These are phyloP conservation scores for Aporrectodea caliginosa DNA, from an alignment of 1,140 invertebrate genomes.

Conservation along the genomic window DNA sequence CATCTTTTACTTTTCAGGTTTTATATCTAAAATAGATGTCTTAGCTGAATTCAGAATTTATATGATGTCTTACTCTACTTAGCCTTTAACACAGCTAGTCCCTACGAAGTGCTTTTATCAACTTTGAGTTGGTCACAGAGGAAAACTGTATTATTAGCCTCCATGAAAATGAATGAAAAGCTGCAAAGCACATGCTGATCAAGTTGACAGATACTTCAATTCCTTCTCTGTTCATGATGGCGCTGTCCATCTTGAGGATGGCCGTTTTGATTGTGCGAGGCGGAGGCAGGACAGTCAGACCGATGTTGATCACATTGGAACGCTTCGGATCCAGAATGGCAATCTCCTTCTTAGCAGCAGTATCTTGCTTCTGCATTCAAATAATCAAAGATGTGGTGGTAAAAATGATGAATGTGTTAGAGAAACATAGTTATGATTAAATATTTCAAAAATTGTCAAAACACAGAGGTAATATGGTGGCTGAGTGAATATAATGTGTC, in stretches of 20 bases:
- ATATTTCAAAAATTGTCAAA: not conserved
- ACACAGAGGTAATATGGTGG: not conserved
- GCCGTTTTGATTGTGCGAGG: slow-evolving; percentile 92
- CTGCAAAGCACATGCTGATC: no score
- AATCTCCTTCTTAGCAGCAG: slow-evolving; percentile 90
- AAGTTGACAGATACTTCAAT: no score
- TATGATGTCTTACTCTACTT: no score
- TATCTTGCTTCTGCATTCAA: slow-evolving; percentile 74
- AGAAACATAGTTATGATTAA: no score
- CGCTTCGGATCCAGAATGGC: slow-evolving; percentile 95
- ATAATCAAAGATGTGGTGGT: not conserved
- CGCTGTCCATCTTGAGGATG: slow-evolving; percentile 98
- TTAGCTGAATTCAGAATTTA: no score
- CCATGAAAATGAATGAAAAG: no score
- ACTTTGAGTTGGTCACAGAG: not conserved
- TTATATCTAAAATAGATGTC: no score
- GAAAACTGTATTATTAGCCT: not conserved
- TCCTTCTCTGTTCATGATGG: slow-evolving; percentile 95
- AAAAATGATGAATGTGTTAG: no score
- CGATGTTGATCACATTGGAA: slow-evolving; percentile 99
- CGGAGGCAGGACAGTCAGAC: slow-evolving; percentile 97
- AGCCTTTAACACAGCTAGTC: no score
- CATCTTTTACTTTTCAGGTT: no score
- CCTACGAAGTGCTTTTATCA: slow-evolving; percentile 15
- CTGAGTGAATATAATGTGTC: not conserved